Base-by-base conservation (phyloP, 2,113 vertebrate genomes). In the Lepisosteus oculatus region DNA sequence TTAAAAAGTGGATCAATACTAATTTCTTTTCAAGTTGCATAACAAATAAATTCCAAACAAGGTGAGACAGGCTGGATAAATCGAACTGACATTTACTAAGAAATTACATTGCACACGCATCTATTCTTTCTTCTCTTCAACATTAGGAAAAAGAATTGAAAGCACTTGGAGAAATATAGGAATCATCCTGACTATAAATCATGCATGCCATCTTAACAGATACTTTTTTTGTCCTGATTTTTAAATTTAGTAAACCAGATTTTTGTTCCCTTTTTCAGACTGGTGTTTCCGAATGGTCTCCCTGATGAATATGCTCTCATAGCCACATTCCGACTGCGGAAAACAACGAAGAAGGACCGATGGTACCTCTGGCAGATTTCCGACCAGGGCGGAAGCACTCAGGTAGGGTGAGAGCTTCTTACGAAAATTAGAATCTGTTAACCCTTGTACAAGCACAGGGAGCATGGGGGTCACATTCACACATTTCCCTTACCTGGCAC, bases 311-410 rank as follows among this genome's bases (percentile, higher is more conserved):
- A 93, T 55, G 93, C 94, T 44, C 67, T 99, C 29, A 85, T 92
- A 43, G 84, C 94, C 72, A 85, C 72, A 0, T 95, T 98, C 84
- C 95, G 97, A 61, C 83, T 98, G 11, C 89, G 96, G 69, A 91
- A 94, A 85, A 97, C 81, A 51, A 95, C 94, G 55, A 98, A 95
- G 86, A 97, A 89, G 77, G 96, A 97, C 13, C 93, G 95, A 55
- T 99, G 97, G 97, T 93, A 95, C 83, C 88, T 99, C 74, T 95
- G 94, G 95, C 95, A 97, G 89, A 84, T 98, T 80, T 92, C 96
- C 76, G 91, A 94, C 87, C 89, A 92, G 61, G 85, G 88, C 51
- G 93, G 96, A 80, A 82, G 78, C 74, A 91, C 91, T 62, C 95
- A 98, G 94, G 96, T 99, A 81, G 84, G 87, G 59, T 29, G 29